Conservation (phyloP, 1,140 invertebrate species). For the Plectrocnemia conspersa region DNA sequence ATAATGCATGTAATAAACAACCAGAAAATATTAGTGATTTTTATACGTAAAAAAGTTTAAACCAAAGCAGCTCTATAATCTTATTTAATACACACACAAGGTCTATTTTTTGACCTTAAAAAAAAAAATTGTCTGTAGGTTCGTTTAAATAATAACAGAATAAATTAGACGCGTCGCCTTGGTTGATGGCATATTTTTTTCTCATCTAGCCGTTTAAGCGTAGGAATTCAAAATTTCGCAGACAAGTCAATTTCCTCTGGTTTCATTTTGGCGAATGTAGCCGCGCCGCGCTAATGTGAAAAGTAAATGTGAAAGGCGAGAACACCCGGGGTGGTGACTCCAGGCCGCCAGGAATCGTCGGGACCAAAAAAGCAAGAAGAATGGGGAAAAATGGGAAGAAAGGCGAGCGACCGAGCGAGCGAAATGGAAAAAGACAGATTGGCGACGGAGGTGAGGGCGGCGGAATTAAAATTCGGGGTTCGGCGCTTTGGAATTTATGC, state of each 20-base stretch:
- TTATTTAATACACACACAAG: too few species aligned
- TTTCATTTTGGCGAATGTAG: constrained; percentile 32
- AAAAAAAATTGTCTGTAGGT: too few species aligned
- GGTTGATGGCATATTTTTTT: too few species aligned
- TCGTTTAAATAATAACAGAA: too few species aligned
- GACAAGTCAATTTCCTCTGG: constrained; percentile 36
- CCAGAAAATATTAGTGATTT: too few species aligned
- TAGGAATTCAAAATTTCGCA: constrained; percentile 32
- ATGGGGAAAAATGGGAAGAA: neutral
- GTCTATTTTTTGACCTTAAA: too few species aligned
- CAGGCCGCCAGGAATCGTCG: neutral
- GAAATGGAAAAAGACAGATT: constrained; percentile 11
- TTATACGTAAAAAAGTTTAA: too few species aligned
- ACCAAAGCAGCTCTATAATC: too few species aligned
- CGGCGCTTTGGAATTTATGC: neutral
- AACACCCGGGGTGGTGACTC: neutral
- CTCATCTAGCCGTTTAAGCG: constrained; percentile 24
- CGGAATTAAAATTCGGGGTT: constrained; percentile 3
- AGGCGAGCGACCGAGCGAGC: neutral
- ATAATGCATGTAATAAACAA: too few species aligned
- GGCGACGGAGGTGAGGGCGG: neutral
- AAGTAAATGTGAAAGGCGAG: constrained; percentile 17
- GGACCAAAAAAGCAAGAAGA: neutral
- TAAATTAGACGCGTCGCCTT: too few species aligned
- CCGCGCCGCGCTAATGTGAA: constrained; percentile 19